These are phyloP conservation scores for Penelope pileata DNA, from an alignment of 2,113 vertebrate genomes.

Conservation along the genomic window DNA sequence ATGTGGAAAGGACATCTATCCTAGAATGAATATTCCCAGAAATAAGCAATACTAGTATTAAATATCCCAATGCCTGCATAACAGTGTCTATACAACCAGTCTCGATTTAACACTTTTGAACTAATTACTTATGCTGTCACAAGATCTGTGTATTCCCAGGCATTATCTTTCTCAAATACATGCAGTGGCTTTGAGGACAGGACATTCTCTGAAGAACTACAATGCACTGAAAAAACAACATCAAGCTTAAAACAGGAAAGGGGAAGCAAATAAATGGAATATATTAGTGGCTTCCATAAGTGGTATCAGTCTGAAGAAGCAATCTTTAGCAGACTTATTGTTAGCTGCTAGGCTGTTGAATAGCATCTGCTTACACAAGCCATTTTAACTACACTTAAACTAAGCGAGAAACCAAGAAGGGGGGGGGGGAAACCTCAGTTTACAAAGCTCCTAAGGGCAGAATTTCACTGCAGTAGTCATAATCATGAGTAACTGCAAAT, in stretches of 20 bases:
- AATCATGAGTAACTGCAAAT: constrained; percentile 5
- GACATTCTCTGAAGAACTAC: not conserved
- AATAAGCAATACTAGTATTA: not conserved
- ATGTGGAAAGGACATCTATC: not conserved
- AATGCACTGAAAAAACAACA: not conserved
- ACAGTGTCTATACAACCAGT: not conserved
- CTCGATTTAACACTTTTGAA: not conserved
- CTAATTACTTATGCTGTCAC: not conserved
- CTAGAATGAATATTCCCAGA: not conserved
- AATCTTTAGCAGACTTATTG: constrained; percentile 1
- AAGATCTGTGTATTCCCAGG: not conserved
- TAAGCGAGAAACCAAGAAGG: not conserved
- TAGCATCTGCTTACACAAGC: not conserved
- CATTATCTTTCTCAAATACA: not conserved
- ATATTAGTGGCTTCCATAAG: not conserved
- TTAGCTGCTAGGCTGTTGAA: constrained; percentile 10
- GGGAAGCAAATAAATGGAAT: not conserved
- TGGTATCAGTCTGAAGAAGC: not conserved
- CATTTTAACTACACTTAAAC: constrained; percentile 8
- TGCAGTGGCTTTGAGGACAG: not conserved
- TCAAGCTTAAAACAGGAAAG: not conserved
- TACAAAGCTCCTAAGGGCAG: constrained; percentile 24
- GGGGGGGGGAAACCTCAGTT: not conserved
- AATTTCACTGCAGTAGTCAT: not conserved
- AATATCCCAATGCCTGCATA: not conserved